These are phyloP conservation scores for Lacanobia oleracea DNA, from an alignment of 2,888 invertebrate species.

Conservation along the genomic window DNA sequence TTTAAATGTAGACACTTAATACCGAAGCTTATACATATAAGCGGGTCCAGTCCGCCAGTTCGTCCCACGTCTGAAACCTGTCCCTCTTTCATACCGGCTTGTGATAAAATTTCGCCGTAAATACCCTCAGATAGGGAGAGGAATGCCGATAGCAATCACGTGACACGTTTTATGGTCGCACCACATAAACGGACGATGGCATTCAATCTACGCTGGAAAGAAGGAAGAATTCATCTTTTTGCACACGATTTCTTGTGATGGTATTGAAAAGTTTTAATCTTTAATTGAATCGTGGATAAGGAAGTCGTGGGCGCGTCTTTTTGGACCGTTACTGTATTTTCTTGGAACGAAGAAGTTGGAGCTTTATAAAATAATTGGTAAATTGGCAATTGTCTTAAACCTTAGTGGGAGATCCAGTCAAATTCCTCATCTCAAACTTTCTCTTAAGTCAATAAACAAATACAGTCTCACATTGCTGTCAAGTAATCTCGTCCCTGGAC, in stretches of 20 bases:
- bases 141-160: slow-evolving; percentile 78
- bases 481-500: slow-evolving; percentile 45
- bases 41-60: slow-evolving; percentile 58
- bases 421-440: slow-evolving; percentile 7
- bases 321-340: slow-evolving; percentile 24
- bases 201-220: slow-evolving; percentile 68
- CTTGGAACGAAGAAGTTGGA: slow-evolving; percentile 14
- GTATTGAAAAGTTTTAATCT: slow-evolving; percentile 57
- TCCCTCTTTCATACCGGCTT: slow-evolving; percentile 70
- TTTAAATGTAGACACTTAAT: slow-evolving; percentile 51
- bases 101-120: slow-evolving; percentile 80
- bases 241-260: slow-evolving; percentile 49
- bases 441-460: slow-evolving; percentile 5
- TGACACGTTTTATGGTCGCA: slow-evolving; percentile 73
- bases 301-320: slow-evolving; percentile 40
- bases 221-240: slow-evolving; percentile 60
- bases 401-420: slow-evolving; percentile 10
- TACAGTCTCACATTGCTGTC: slow-evolving; percentile 9
- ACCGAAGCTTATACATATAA: slow-evolving; percentile 39
- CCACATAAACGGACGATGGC: slow-evolving; percentile 67
- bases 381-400: slow-evolving; percentile 5
- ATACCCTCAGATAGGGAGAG: slow-evolving; percentile 73
- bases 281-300: slow-evolving; percentile 54
- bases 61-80: slow-evolving; percentile 75
- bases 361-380: slow-evolving; percentile 1